Percentiles rank a stretch among this genome's conserved stretches.
Evolutionary conservation across 2,113 vertebrate species (phyloP).

Genomic region (Cebus imitator): DNA sequence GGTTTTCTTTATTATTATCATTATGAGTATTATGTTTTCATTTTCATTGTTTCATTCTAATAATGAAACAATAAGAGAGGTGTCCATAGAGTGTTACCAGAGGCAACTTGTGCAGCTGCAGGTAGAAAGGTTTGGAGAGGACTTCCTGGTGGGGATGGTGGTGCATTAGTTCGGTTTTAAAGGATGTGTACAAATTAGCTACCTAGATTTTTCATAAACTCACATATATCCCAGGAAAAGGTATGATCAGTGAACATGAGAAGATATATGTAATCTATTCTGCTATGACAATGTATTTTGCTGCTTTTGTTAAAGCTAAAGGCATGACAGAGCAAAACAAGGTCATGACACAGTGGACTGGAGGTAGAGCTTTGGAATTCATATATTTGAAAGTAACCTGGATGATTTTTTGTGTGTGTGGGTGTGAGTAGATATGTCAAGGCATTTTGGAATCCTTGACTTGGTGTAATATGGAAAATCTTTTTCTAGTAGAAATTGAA

Average conservation of each 20-base stretch:
- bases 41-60: not conserved
- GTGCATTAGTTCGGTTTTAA: not conserved
- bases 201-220: not conserved
- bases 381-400: not conserved
- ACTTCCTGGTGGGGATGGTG: not conserved
- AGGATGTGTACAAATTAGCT: not conserved
- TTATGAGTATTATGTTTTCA: not conserved
- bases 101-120: not conserved
- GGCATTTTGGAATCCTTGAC: not conserved
- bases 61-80: too few relatives aligned
- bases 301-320: not conserved
- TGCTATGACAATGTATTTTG: not conserved
- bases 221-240: not conserved
- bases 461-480: not conserved
- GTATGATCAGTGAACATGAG: not conserved
- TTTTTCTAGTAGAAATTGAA: not conserved
- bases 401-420: not conserved
- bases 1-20: not conserved
- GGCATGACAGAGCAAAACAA: not conserved
- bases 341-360: not conserved
- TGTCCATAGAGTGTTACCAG: not conserved
- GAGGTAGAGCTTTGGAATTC: not conserved
- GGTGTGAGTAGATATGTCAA: not conserved
- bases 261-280: not conserved
- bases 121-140: not conserved